Conservation (phyloP, 2,888 invertebrate species). For the Holacanthella duospinosa region DNA sequence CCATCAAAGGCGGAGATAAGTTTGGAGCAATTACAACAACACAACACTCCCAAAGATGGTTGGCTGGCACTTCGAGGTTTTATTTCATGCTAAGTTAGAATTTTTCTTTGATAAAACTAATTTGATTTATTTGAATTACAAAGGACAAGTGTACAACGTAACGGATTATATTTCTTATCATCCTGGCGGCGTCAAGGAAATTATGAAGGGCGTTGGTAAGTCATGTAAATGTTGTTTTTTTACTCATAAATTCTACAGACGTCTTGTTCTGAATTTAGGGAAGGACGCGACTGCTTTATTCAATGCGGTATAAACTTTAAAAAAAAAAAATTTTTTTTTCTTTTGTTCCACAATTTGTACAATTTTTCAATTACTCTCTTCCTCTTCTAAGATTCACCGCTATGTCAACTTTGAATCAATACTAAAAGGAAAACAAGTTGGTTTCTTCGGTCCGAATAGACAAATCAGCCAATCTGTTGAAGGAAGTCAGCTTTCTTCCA, state of each 20-base stretch:
- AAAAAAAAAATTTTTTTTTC: no score
- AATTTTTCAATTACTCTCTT: neutral
- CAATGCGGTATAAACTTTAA: conserved; percentile 10
- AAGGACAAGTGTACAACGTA: conserved; percentile 8
- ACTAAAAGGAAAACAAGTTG: conserved; percentile 25
- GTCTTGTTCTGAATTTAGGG: neutral
- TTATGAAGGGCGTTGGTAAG: conserved; percentile 34
- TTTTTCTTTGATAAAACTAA: no score
- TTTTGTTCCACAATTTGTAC: neutral
- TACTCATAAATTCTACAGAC: neutral
- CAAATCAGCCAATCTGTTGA: neutral
- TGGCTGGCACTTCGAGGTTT: neutral
- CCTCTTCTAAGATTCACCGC: conserved; percentile 22
- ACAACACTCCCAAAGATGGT: neutral
- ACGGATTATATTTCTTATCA: conserved; percentile 27
- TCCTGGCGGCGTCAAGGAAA: conserved; percentile 31
- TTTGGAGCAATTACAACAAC: neutral
- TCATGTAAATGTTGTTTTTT: neutral
- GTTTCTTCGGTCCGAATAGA: conserved; percentile 13
- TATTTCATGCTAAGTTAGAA: no score
- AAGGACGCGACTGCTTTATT: conserved; percentile 17
- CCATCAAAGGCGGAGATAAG: neutral
- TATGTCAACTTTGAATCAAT: conserved; percentile 35
- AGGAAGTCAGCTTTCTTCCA: neutral
- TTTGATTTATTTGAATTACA: no score